Percentiles rank a stretch among this genome's conserved stretches.
Evolutionary conservation across 2,113 vertebrate genomes (phyloP).

Genomic region (Syngnathus scovelli): DNA sequence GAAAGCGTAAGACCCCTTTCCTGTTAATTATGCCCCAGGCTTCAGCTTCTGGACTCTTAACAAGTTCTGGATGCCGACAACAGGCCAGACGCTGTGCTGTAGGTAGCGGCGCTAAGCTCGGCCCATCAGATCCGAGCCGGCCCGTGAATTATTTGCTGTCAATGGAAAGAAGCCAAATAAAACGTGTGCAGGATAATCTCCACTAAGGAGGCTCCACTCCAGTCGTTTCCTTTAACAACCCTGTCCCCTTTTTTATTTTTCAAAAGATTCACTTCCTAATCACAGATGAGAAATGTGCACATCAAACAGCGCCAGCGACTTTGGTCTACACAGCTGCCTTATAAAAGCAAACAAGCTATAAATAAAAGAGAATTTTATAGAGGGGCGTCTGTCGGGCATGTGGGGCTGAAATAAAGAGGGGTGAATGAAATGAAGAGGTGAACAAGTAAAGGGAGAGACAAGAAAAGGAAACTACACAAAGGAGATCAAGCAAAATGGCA

Average conservation of each 20-base stretch:
- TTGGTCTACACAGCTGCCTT: slow-evolving; percentile 67
- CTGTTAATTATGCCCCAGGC: slow-evolving; percentile 57
- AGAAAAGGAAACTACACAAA: not conserved
- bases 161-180: slow-evolving; percentile 43
- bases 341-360: slow-evolving; percentile 75
- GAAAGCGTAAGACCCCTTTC: slow-evolving; percentile 44
- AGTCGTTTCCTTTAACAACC: slow-evolving; percentile 62
- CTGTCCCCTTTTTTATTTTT: slow-evolving; percentile 57
- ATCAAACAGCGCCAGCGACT: slow-evolving; percentile 70
- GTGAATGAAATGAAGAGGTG: slow-evolving; percentile 21
- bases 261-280: slow-evolving; percentile 64
- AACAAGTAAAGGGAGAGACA: not conserved
- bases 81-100: slow-evolving; percentile 13
- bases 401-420: slow-evolving; percentile 34
- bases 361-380: slow-evolving; percentile 80
- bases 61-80: slow-evolving; percentile 42
- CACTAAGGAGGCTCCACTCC: slow-evolving; percentile 52
- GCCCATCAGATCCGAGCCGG: slow-evolving; percentile 17
- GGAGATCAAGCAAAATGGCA: not conserved
- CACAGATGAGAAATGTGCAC: slow-evolving; percentile 68
- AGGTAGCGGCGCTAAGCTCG: not conserved
- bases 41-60: slow-evolving; percentile 35
- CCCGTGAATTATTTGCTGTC: slow-evolving; percentile 38
- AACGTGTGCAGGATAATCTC: slow-evolving; percentile 41
- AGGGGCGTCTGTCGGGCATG: slow-evolving; percentile 63